Percentiles rank a stretch among this genome's conserved stretches.
phyloP scores from a whole-genome alignment of 2,888 invertebrate species.

The Carabus problematicus region DNA sequence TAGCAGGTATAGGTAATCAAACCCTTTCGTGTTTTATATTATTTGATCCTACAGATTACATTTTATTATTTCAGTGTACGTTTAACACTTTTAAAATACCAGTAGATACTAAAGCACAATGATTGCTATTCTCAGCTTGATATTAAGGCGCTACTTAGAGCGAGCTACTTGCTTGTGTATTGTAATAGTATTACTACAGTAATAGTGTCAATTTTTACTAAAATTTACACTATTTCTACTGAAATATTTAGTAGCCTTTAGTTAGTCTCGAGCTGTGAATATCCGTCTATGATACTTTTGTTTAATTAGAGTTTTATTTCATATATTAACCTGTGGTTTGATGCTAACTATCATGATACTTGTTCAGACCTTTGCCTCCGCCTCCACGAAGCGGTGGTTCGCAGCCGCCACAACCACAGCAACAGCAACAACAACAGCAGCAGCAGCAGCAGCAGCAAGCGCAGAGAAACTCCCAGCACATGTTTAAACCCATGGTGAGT shows the following conservation, averaged over 20 bases:
- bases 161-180: no score
- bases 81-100: no score
- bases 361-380: constrained; percentile 78
- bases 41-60: constrained; percentile 27
- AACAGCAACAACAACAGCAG: constrained; percentile 52
- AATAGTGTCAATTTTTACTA: no score
- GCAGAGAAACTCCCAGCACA: constrained; percentile 83
- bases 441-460: constrained; percentile 63
- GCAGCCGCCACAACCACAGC: constrained; percentile 57
- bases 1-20: constrained; percentile 65
- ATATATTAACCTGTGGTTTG: constrained; percentile 8
- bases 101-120: no score
- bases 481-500: constrained; percentile 88
- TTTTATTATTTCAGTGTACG: constrained; percentile 17
- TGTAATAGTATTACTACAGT: no score
- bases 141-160: no score
- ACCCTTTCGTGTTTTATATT: constrained; percentile 28
- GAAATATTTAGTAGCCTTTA: no score
- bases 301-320: constrained; percentile 7
- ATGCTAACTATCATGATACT: constrained; percentile 12
- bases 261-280: no score
- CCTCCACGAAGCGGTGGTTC: constrained; percentile 75
- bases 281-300: no score
- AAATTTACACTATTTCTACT: no score
- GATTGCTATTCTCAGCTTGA: constrained; percentile 9